These are phyloP conservation scores for Rhynchotus rufescens DNA, from an alignment of 2,797 vertebrate species.

Conservation along the genomic window DNA sequence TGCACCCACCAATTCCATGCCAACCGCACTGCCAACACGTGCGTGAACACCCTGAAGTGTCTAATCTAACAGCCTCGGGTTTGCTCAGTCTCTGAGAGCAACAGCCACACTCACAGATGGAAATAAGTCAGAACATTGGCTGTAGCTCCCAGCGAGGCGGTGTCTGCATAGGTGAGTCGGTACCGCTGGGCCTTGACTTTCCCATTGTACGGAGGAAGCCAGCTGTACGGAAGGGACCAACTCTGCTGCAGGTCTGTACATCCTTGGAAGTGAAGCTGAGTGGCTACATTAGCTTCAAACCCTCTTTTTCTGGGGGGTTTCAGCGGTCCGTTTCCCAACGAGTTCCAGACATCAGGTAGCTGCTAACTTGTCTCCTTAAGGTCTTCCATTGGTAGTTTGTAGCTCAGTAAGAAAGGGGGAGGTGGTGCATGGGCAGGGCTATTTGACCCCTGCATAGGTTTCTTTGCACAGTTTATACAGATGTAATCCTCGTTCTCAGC, in stretches of 20 bases:
- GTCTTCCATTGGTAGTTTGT: slow-evolving; percentile 83
- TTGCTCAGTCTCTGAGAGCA: slow-evolving; percentile 60
- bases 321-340: slow-evolving; percentile 73
- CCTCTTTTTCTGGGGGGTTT: slow-evolving; percentile 63
- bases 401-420: slow-evolving; percentile 81
- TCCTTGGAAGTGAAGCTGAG: slow-evolving; percentile 65
- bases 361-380: slow-evolving; percentile 93
- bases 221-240: slow-evolving; percentile 60
- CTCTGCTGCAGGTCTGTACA: slow-evolving; percentile 60
- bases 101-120: slow-evolving; percentile 52
- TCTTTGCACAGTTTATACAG: slow-evolving; percentile 92
- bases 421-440: slow-evolving; percentile 83
- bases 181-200: slow-evolving; percentile 42
- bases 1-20: slow-evolving; percentile 13
- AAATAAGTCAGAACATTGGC: slow-evolving; percentile 53
- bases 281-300: slow-evolving; percentile 70
- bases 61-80: slow-evolving; percentile 49
- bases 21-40: slow-evolving; percentile 19
- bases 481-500: slow-evolving; percentile 99
- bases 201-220: slow-evolving; percentile 52
- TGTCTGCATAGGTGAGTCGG: slow-evolving; percentile 66
- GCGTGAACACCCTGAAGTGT: slow-evolving; percentile 31
- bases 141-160: slow-evolving; percentile 51
- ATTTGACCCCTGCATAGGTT: slow-evolving; percentile 77
- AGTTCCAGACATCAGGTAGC: slow-evolving; percentile 62